Conservation (phyloP, 2,797 vertebrate species). For the Tenualosa ilisha region DNA sequence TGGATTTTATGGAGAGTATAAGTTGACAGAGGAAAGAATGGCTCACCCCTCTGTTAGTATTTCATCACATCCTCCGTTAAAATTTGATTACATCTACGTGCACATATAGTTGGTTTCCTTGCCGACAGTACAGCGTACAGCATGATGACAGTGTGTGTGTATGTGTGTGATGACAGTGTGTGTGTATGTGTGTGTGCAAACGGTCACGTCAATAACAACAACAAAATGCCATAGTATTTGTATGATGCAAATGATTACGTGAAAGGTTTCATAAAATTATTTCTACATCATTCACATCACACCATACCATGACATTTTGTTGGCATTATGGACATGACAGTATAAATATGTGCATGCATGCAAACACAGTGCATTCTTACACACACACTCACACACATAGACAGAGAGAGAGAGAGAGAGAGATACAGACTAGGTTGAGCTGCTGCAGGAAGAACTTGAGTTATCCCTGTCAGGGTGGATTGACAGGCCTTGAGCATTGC, state of each 20-base stretch:
- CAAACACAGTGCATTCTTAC: neutral
- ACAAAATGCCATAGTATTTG: too few species aligned
- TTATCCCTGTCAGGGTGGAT: neutral
- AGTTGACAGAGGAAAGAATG: too few species aligned
- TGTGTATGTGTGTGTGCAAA: neutral
- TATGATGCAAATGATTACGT: too few species aligned
- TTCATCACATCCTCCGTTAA: neutral
- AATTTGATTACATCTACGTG: neutral
- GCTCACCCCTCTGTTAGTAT: too few species aligned
- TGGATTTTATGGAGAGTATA: neutral
- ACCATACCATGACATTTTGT: too few species aligned
- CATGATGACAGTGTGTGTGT: neutral
- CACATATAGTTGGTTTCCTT: neutral
- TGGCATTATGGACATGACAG: too few species aligned
- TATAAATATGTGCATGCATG: too few species aligned
- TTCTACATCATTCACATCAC: too few species aligned
- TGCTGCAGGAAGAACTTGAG: neutral
- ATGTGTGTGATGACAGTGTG: neutral
- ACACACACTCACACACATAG: neutral
- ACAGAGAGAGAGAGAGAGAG: neutral
- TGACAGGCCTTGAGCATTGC: conserved; percentile 10
- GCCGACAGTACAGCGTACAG: neutral
- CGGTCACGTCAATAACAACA: too few species aligned
- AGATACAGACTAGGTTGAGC: neutral
- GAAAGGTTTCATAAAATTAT: too few species aligned